These are phyloP conservation scores for Hypena proboscidalis DNA, from an alignment of 2,888 invertebrate species.

Conservation along the genomic window DNA sequence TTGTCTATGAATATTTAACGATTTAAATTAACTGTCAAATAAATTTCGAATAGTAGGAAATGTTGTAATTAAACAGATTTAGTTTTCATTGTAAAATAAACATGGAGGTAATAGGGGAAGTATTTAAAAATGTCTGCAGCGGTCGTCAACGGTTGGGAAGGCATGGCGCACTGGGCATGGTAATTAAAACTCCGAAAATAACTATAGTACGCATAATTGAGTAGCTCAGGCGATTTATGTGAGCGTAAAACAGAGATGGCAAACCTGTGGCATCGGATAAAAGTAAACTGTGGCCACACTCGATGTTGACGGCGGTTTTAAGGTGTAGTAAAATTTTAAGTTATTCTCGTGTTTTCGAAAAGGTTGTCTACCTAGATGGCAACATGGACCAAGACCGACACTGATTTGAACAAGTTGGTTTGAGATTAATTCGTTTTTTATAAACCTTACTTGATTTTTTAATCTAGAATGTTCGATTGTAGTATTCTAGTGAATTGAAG, in stretches of 20 bases:
- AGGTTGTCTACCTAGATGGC: no score
- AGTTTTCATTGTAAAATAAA: slow-evolving; percentile 50
- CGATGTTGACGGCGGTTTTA: no score
- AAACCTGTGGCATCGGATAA: slow-evolving; percentile 4
- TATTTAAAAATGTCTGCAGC: slow-evolving; percentile 52
- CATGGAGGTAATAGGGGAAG: slow-evolving; percentile 43
- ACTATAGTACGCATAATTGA: slow-evolving; percentile 71
- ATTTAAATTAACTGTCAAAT: slow-evolving; percentile 43
- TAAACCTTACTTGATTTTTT: no score
- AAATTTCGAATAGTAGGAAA: slow-evolving; percentile 40
- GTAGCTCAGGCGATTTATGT: slow-evolving; percentile 69
- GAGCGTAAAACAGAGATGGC: slow-evolving; percentile 46
- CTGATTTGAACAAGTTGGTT: no score
- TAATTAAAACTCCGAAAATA: slow-evolving; percentile 80
- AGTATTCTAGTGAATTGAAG: no score
- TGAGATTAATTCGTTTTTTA: no score
- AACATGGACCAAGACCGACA: no score
- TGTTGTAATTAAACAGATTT: slow-evolving; percentile 47
- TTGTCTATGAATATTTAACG: slow-evolving; percentile 39
- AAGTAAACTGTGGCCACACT: no score
- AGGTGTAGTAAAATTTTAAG: no score
- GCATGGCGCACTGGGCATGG: slow-evolving; percentile 62
- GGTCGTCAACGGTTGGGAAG: slow-evolving; percentile 40
- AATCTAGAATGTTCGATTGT: no score
- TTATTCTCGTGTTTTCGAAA: no score